Conservation (phyloP, 2,888 invertebrate species). For the Cloeon dipterum region DNA sequence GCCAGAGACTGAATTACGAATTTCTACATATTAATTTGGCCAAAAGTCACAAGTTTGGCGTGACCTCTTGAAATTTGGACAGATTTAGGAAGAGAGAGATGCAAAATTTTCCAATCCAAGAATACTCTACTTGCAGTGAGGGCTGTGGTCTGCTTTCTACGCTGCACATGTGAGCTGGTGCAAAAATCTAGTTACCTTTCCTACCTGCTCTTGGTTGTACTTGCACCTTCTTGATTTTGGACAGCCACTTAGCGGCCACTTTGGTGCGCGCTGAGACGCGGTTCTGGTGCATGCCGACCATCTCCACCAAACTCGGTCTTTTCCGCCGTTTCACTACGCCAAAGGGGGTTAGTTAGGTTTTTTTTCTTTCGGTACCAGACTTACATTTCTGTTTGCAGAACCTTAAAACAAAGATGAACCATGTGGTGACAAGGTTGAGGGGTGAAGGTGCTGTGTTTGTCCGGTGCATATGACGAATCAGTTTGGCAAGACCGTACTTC, state of each 20-base stretch:
- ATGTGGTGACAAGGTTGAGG: conserved; percentile 86
- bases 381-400: conserved; percentile 36
- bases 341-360: conserved; percentile 3
- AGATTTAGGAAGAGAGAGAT: no score
- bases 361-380: conserved; percentile 4
- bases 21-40: no score
- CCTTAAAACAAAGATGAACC: conserved; percentile 67
- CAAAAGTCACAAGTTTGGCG: no score
- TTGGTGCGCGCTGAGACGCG: conserved; percentile 62
- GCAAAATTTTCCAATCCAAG: no score
- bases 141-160: no score
- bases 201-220: conserved; percentile 48
- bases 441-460: conserved; percentile 96
- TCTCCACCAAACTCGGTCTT: conserved; percentile 60
- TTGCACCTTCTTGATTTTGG: conserved; percentile 68
- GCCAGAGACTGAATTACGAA: no score
- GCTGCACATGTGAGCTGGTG: no score
- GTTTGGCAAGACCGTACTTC: conserved; percentile 97
- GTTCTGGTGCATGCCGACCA: conserved; percentile 47
- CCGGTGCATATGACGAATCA: conserved; percentile 94
- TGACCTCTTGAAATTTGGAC: no score
- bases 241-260: conserved; percentile 72
- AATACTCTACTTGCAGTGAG: not conserved
- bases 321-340: conserved; percentile 26
- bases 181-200: no score